Evolutionary conservation across 2,113 vertebrate genomes (phyloP), one percentile per base, ranked within the genome.

Genomic region (Diglossa brunneiventris): DNA sequence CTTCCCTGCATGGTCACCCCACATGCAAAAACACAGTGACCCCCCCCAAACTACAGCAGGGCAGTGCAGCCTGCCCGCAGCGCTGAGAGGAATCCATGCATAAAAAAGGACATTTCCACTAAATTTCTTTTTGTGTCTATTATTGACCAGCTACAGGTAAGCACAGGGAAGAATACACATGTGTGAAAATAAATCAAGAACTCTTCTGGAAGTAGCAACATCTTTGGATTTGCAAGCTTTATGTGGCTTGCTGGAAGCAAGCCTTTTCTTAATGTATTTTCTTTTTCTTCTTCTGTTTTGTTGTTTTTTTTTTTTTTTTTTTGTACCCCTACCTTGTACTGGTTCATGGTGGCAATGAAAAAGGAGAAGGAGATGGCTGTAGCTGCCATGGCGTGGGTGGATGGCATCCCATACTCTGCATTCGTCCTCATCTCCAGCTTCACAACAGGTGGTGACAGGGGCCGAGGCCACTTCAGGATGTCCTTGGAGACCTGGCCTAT

Each of bases 381-480:
- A 61, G 99, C 98, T 0, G 99, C 99, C 99, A 99, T 99, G 96
- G 99, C 99, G 1, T 99, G 99, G 35, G 99, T 99, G 72, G 99
- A 99, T 0, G 99, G 99, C 97, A 99, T 98, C 30, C 99, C 99
- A 0, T 99, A 99, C 70, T 99, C 99, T 0, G 98, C 98, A 0
- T 98, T 97, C 0, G 99, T 96, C 27, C 99, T 98, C 4, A 84
- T 96, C 94, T 99, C 99, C 92, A 99, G 98, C 94, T 98, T 99
- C 63, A 99, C 98, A 1, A 99, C 99, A 0, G 99, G 99, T 27
- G 99, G 99, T 0, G 98, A 99, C 35, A 77, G 81, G 33, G 99
- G 99, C 17, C 99, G 99, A 12, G 99, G 99, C 98, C 99, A 98
- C 97, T 99, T 99, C 76, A 99, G 96, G 72, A 99, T 62, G 68